Evolutionary conservation across 2,797 vertebrate genomes (phyloP).

Genomic region (Hephaestus fuliginosus): DNA sequence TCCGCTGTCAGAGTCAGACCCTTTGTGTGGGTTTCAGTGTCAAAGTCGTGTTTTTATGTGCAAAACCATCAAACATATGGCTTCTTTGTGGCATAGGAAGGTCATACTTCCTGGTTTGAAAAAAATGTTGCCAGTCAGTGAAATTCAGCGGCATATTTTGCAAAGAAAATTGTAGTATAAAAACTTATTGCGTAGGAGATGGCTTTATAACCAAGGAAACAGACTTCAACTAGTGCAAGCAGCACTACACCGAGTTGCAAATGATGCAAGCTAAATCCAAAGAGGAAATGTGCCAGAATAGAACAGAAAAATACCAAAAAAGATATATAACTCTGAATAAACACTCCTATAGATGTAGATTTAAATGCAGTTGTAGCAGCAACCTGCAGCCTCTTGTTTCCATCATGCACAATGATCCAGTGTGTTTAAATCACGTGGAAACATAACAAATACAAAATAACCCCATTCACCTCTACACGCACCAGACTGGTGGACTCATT

Average conservation of each 20-base stretch:
- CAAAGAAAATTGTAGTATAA: neutral
- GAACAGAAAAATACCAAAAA: neutral
- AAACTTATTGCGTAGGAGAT: neutral
- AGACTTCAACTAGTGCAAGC: neutral
- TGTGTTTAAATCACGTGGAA: slow-evolving; percentile 18
- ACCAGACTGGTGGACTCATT: slow-evolving; percentile 10
- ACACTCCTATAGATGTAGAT: neutral
- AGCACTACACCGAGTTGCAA: neutral
- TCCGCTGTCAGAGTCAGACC: slow-evolving; percentile 6
- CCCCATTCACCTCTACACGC: neutral
- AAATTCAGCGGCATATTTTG: neutral
- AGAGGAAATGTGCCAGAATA: neutral
- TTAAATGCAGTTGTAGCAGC: neutral
- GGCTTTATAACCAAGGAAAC: slow-evolving; percentile 32
- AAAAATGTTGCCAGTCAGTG: too few species aligned
- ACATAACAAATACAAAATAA: slow-evolving; percentile 6
- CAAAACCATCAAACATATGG: neutral
- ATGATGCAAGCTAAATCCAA: neutral
- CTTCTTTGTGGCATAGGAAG: neutral
- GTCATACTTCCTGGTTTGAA: neutral
- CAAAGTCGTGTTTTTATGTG: neutral
- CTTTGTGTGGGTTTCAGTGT: slow-evolving; percentile 4
- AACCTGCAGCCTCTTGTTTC: slow-evolving; percentile 18
- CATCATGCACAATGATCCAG: slow-evolving; percentile 20
- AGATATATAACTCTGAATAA: neutral